These are phyloP conservation scores for Melanotaenia maccullochi DNA, from an alignment of 2,797 vertebrate species.

Conservation along the genomic window DNA sequence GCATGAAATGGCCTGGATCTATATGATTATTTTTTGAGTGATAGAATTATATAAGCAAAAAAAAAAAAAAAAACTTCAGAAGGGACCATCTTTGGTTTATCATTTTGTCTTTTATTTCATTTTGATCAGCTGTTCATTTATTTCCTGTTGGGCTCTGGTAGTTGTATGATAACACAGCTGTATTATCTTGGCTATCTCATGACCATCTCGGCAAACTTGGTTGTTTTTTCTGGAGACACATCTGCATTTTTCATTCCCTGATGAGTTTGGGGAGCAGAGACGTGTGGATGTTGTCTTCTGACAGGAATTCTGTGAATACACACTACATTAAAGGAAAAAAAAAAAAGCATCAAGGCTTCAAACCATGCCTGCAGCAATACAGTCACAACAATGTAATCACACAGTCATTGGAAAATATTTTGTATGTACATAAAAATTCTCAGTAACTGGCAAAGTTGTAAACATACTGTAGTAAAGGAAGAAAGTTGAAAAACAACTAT, in stretches of 20 bases:
- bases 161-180: constrained; percentile 48
- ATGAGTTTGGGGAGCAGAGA: constrained; percentile 34
- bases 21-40: constrained; percentile 49
- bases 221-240: constrained; percentile 25
- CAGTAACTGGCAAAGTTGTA: constrained; percentile 66
- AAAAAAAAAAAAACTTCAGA: constrained; percentile 50
- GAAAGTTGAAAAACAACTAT: constrained; percentile 57
- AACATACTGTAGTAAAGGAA: constrained; percentile 68
- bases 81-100: constrained; percentile 68
- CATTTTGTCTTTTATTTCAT: constrained; percentile 51
- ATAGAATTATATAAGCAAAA: constrained; percentile 48
- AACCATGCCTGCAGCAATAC: constrained; percentile 56
- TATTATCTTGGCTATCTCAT: constrained; percentile 48
- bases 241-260: constrained; percentile 43
- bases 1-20: constrained; percentile 66
- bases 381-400: constrained; percentile 64
- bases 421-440: constrained; percentile 75
- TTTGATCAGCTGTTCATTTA: constrained; percentile 32
- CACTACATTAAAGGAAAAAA: constrained; percentile 60
- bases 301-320: constrained; percentile 63
- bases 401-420: constrained; percentile 75
- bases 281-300: constrained; percentile 23
- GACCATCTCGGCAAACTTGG: constrained; percentile 27
- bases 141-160: constrained; percentile 38
- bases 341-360: constrained; percentile 55